Conservation (phyloP, 2,888 invertebrate species). For the Scaptomyza cyrtandrae region DNA sequence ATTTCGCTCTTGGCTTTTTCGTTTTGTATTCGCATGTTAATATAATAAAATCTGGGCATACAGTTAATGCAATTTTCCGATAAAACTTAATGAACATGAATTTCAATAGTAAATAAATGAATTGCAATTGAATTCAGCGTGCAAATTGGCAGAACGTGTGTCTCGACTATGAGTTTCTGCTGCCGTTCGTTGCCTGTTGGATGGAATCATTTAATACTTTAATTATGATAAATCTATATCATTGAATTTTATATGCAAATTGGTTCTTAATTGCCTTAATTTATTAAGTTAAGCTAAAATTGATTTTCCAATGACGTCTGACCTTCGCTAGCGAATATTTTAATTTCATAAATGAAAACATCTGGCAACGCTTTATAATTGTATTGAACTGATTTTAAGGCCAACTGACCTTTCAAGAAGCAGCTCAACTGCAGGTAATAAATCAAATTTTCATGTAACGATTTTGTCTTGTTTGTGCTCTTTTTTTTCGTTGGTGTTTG, state of each 20-base stretch:
- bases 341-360: no score
- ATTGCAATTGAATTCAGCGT: slow-evolving; percentile 17
- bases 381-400: slow-evolving; percentile 55
- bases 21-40: slow-evolving; percentile 39
- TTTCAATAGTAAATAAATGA: slow-evolving; percentile 60
- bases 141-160: slow-evolving; percentile 29
- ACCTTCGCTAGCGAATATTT: no score
- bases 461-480: slow-evolving; percentile 2
- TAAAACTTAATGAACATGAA: slow-evolving; percentile 50
- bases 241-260: no score
- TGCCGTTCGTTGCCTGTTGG: background rate
- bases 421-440: slow-evolving; percentile 27
- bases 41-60: slow-evolving; percentile 46
- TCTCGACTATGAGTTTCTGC: background rate
- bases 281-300: background rate
- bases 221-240: background rate
- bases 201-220: no score
- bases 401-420: slow-evolving; percentile 10
- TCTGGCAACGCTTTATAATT: slow-evolving; percentile 29
- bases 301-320: no score
- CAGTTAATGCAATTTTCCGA: slow-evolving; percentile 40
- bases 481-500: slow-evolving; percentile 4
- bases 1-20: slow-evolving; percentile 14
- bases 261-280: background rate
- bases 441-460: slow-evolving; percentile 44